These are phyloP conservation scores for Diuraphis noxia DNA, from an alignment of 1,140 invertebrate genomes.

Conservation along the genomic window DNA sequence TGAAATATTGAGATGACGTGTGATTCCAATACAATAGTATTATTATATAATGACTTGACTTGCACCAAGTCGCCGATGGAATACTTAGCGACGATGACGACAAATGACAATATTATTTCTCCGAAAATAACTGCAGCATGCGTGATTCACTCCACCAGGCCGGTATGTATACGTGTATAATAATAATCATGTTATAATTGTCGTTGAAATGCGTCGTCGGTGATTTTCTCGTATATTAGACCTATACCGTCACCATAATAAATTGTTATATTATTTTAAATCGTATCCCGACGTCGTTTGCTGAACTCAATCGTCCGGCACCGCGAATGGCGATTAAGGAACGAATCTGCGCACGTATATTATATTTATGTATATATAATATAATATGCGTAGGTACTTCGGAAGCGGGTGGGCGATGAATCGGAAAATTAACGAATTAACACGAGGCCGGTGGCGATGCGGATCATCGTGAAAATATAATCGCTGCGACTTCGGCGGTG, in stretches of 20 bases:
- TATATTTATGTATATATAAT: not conserved
- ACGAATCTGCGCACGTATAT: not conserved
- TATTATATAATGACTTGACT: not conserved
- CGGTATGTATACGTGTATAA: not conserved
- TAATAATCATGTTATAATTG: not conserved
- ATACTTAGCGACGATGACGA: not conserved
- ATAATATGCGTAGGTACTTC: not conserved
- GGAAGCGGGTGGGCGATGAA: not conserved
- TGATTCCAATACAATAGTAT: not conserved
- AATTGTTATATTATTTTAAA: not conserved
- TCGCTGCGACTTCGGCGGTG: not conserved
- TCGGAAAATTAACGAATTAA: slow-evolving; percentile 27
- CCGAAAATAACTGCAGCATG: not conserved
- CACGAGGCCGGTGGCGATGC: not conserved
- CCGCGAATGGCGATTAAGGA: not conserved
- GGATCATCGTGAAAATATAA: not conserved
- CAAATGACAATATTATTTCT: not conserved
- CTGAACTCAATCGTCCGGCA: not conserved
- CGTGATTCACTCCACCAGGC: not conserved
- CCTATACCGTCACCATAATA: not conserved
- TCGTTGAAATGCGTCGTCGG: not conserved
- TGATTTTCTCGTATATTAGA: not conserved
- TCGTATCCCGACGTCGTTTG: not conserved
- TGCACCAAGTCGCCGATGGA: not conserved
- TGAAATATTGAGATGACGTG: not conserved